A percentile compares a stretch with the other conserved stretches of the same genome.
These are phyloP conservation scores for Arnoldichthys spilopterus DNA, from an alignment of 2,797 vertebrate genomes.

Conservation along the genomic window DNA sequence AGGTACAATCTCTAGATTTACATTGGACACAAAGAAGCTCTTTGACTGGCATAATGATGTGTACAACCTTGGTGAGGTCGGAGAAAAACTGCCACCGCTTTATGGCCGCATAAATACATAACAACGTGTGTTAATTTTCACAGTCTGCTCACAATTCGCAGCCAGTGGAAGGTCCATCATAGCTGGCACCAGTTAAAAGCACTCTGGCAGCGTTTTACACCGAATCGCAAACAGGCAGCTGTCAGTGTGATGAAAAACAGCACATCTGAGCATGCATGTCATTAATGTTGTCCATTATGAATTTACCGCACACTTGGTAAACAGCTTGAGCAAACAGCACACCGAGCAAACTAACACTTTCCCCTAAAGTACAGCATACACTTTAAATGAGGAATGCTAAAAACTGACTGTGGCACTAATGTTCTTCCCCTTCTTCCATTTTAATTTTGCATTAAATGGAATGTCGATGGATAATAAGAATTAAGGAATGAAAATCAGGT, in stretches of 20 bases:
- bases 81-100: constrained; percentile 45
- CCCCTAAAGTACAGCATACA: background rate
- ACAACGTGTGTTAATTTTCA: constrained; percentile 47
- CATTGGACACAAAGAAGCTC: constrained; percentile 19
- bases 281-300: constrained; percentile 35
- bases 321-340: constrained; percentile 20
- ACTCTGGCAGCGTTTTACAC: constrained; percentile 44
- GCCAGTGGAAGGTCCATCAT: constrained; percentile 40
- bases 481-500: background rate
- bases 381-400: constrained; percentile 24
- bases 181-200: constrained; percentile 50
- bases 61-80: constrained; percentile 47
- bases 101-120: constrained; percentile 53
- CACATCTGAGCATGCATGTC: constrained; percentile 45
- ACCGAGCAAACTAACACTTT: background rate
- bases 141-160: constrained; percentile 34
- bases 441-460: background rate
- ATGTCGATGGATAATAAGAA: background rate
- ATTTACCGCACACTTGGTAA: constrained; percentile 26
- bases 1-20: constrained; percentile 31
- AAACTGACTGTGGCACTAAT: background rate
- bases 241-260: constrained; percentile 32
- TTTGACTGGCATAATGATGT: constrained; percentile 35
- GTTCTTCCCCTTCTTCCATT: background rate
- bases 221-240: constrained; percentile 36